Evolutionary conservation across 2,888 invertebrate genomes (phyloP).

Genomic region (Chrysolina americana): DNA sequence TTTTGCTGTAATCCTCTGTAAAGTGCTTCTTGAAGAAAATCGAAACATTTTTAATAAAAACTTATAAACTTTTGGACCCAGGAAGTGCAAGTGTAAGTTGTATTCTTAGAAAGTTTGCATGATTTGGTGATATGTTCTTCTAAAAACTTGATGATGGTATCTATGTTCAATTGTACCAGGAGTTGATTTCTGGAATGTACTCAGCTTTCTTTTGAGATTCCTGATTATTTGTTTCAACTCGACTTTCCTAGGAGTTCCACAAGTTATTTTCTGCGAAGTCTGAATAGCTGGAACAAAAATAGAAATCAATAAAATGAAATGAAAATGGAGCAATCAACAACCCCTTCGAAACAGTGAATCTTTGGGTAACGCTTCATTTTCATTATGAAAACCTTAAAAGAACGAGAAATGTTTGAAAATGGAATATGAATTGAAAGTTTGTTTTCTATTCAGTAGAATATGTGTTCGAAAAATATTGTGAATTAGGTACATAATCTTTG

Average conservation of each 20-base stretch:
- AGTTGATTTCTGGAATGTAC: not conserved
- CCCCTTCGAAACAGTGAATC: not conserved
- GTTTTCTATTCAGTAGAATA: too few species aligned
- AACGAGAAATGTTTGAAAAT: too few species aligned
- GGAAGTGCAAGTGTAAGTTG: slow-evolving; percentile 9
- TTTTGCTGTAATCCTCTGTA: slow-evolving; percentile 7
- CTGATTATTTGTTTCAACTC: slow-evolving; percentile 1
- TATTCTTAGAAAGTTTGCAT: not conserved
- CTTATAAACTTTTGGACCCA: slow-evolving; percentile 25
- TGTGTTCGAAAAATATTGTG: too few species aligned
- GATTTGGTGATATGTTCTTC: not conserved
- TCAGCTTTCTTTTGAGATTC: slow-evolving; percentile 15
- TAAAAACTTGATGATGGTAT: not conserved
- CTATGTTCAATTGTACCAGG: not conserved
- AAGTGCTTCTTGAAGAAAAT: slow-evolving; percentile 9
- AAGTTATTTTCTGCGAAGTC: not conserved
- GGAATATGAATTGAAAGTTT: too few species aligned
- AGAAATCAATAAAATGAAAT: not conserved
- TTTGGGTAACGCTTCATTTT: not conserved
- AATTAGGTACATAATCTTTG: too few species aligned
- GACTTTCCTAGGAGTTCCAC: slow-evolving; percentile 10
- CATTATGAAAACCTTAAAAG: not conserved
- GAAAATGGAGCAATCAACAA: not conserved
- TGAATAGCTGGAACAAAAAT: slow-evolving; percentile 2
- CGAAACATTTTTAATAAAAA: slow-evolving; percentile 20